A percentile compares a stretch with the other conserved stretches of the same genome.
Conservation (phyloP, 2,797 vertebrate genomes). For the Steatocranus sp. region DNA sequence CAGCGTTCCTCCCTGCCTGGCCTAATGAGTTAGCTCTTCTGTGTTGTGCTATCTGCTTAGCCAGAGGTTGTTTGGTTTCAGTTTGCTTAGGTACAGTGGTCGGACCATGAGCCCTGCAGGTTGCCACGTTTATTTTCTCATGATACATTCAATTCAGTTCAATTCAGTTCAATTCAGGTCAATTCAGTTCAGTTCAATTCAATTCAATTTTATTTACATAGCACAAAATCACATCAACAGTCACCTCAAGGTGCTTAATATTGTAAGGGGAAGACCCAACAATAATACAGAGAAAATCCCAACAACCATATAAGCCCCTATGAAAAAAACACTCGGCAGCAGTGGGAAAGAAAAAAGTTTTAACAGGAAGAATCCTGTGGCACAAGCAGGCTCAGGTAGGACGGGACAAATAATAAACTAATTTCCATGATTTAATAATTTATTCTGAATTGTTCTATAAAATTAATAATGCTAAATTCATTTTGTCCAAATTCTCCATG, state of each 20-base stretch:
- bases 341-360: neutral
- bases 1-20: neutral
- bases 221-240: neutral
- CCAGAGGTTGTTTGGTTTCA: neutral
- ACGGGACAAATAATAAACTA: neutral
- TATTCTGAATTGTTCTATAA: neutral
- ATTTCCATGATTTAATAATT: neutral
- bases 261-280: neutral
- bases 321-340: neutral
- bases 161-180: neutral
- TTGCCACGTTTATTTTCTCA: neutral
- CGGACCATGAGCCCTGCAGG: neutral
- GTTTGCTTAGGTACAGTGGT: neutral
- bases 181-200: neutral
- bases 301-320: neutral
- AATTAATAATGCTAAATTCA: neutral
- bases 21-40: neutral
- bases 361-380: neutral
- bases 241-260: neutral
- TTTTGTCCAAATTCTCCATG: neutral
- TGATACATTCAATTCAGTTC: neutral
- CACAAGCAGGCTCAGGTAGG: neutral
- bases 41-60: neutral
- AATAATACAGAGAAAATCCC: neutral
- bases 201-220: neutral